phyloP scores from a whole-genome alignment of 2,113 vertebrate genomes.

The Verasper variegatus region DNA sequence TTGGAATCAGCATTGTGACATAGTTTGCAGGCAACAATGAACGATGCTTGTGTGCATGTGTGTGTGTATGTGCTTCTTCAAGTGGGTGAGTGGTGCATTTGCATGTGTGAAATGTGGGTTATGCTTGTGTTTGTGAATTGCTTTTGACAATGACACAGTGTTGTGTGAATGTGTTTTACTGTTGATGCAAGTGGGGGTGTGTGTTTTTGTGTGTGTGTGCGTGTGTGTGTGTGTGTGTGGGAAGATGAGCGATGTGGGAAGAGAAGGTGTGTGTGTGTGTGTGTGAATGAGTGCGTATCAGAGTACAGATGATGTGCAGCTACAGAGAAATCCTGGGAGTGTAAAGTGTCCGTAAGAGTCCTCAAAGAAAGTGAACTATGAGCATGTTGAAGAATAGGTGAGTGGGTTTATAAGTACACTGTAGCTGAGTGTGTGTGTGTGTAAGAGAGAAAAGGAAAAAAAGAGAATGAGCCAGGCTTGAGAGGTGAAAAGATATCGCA shows the following conservation, averaged over 20 bases:
- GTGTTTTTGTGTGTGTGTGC: neutral
- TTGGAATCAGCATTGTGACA: conserved; percentile 88
- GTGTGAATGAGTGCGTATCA: neutral
- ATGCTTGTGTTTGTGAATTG: neutral
- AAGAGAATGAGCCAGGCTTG: neutral
- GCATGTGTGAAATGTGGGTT: neutral
- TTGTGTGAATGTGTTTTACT: neutral
- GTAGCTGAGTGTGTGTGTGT: conserved; percentile 15
- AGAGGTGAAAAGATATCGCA: conserved; percentile 28
- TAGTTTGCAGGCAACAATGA: conserved; percentile 25
- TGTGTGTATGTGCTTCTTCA: conserved; percentile 25
- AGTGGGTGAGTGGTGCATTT: neutral
- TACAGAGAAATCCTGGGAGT: conserved; percentile 9
- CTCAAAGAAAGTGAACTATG: conserved; percentile 18
- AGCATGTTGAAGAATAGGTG: conserved; percentile 25
- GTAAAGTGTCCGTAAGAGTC: conserved; percentile 35
- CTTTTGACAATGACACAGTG: neutral
- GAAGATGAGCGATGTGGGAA: neutral
- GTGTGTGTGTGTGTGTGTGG: neutral
- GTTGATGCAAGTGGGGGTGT: neutral
- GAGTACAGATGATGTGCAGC: neutral
- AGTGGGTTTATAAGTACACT: conserved; percentile 29
- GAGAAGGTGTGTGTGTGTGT: conserved; percentile 4
- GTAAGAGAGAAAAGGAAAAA: conserved; percentile 10
- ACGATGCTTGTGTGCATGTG: conserved; percentile 7